These are phyloP conservation scores for Stichodactyla mertensii DNA, from an alignment of 64 coral and sea anemone species.

Conservation along the genomic window DNA sequence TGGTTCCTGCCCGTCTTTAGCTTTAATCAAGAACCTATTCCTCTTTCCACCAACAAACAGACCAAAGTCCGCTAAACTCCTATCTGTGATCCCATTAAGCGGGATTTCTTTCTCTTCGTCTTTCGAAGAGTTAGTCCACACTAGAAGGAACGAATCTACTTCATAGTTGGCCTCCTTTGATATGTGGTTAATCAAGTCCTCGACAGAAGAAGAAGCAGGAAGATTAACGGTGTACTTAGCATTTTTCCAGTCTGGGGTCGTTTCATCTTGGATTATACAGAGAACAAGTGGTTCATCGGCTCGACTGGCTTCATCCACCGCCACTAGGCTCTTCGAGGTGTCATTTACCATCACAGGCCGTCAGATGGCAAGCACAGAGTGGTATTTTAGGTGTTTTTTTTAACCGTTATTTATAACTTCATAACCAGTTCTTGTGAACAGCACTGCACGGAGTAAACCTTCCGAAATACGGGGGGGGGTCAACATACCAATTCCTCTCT, in stretches of 20 bases:
- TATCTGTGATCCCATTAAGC: constrained; percentile 37
- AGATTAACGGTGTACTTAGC: constrained; percentile 43
- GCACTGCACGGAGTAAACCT: not conserved
- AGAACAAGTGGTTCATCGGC: constrained; percentile 42
- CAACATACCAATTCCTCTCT: not conserved
- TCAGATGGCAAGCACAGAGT: not conserved
- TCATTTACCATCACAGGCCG: constrained; percentile 61
- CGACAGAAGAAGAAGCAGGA: constrained; percentile 40
- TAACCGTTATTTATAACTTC: not conserved
- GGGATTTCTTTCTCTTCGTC: constrained; percentile 19
- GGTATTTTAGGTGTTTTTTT: not conserved
- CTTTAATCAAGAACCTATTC: constrained; percentile 49
- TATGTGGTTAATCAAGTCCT: constrained; percentile 28
- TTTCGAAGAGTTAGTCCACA: constrained; percentile 32
- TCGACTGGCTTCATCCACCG: constrained; percentile 18
- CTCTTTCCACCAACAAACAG: constrained; percentile 12
- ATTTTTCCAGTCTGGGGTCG: constrained; percentile 26
- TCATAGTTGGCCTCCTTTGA: constrained; percentile 41
- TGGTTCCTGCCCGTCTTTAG: constrained; percentile 43
- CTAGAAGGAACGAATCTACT: constrained; percentile 46
- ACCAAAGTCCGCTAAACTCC: constrained; percentile 38
- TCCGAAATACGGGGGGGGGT: not conserved
- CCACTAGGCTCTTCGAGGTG: constrained; percentile 35
- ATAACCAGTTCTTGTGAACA: constrained; percentile 9
- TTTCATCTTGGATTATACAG: constrained; percentile 61